Percentiles rank a stretch among this genome's conserved stretches.
These are phyloP conservation scores for Alosa alosa DNA, from an alignment of 2,113 vertebrate genomes.

Conservation along the genomic window DNA sequence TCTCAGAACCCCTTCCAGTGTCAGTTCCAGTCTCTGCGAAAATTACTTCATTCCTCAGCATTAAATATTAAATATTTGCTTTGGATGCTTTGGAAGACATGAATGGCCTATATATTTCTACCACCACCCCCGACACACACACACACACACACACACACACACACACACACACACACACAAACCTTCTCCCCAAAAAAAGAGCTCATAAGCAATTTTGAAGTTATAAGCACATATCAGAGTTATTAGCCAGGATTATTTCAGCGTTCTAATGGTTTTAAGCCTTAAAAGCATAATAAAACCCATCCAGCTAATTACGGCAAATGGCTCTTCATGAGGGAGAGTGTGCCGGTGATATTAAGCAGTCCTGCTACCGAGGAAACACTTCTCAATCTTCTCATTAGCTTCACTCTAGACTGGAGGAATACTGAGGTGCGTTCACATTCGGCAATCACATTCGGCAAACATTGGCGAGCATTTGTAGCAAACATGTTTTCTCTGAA, in stretches of 20 bases:
- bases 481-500: no score
- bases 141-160: background rate
- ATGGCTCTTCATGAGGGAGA: slow-evolving; percentile 26
- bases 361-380: background rate
- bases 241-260: slow-evolving; percentile 43
- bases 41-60: background rate
- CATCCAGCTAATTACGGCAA: slow-evolving; percentile 33
- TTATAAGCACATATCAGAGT: slow-evolving; percentile 36
- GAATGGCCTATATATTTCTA: background rate
- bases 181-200: background rate
- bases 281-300: slow-evolving; percentile 35
- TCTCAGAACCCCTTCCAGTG: slow-evolving; percentile 37
- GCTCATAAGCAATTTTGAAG: slow-evolving; percentile 31
- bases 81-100: slow-evolving; percentile 15
- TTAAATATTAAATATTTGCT: slow-evolving; percentile 36
- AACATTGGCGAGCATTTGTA: no score
- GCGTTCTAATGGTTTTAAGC: slow-evolving; percentile 35
- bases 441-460: background rate
- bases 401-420: background rate
- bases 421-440: background rate
- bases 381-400: background rate
- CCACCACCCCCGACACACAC: no score
- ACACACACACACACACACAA: no score
- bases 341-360: slow-evolving; percentile 21
- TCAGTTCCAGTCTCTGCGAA: slow-evolving; percentile 29